Conservation (phyloP, 2,113 vertebrate genomes). For the Myiopsitta monachus region DNA sequence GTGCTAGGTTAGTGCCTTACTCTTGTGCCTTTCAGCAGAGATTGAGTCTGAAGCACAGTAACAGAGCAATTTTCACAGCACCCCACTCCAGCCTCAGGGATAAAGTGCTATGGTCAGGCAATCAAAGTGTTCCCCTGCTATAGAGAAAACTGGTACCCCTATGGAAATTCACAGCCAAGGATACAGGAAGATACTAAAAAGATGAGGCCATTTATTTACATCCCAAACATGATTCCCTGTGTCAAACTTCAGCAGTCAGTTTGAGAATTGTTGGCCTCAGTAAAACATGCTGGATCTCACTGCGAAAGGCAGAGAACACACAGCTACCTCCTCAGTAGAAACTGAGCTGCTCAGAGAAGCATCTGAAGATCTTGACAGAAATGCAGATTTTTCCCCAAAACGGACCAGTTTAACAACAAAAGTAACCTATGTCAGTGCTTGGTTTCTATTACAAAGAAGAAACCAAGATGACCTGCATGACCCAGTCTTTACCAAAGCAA, state of each 20-base stretch:
- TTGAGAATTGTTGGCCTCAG: not conserved
- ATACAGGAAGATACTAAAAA: not conserved
- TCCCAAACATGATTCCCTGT: not conserved
- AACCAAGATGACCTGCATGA: not conserved
- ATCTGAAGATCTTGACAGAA: not conserved
- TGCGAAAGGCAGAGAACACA: not conserved
- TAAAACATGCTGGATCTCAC: not conserved
- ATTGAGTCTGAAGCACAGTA: not conserved
- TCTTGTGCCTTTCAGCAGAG: not conserved
- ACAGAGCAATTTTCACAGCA: not conserved
- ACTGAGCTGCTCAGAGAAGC: not conserved
- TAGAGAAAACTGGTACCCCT: not conserved
- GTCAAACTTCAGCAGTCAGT: not conserved
- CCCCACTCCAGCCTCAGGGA: not conserved
- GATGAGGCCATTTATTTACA: not conserved
- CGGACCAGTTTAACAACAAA: not conserved
- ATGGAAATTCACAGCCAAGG: not conserved
- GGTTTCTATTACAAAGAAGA: not conserved
- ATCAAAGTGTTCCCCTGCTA: not conserved
- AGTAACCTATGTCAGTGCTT: not conserved
- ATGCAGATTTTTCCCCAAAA: accelerated
- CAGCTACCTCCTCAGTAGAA: not conserved
- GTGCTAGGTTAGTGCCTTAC: not conserved
- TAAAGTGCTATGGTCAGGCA: not conserved
- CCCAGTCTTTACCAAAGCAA: not conserved